Evolutionary conservation across 2,888 invertebrate species (phyloP), one percentile per base, ranked within the genome.

Genomic region (Nomada lathburiana): DNA sequence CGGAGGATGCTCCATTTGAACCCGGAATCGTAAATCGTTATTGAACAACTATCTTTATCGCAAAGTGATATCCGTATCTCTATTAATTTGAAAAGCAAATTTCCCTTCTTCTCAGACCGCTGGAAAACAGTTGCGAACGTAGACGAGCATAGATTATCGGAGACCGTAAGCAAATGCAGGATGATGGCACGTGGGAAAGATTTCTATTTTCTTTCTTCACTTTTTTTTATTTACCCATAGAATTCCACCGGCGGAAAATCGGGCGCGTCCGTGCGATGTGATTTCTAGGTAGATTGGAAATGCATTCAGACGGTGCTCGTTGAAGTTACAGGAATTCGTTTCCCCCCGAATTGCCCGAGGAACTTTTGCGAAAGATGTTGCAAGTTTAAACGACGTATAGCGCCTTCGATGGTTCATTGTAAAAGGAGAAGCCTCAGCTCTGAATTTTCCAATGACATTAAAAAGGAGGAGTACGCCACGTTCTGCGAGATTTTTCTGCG

Each of bases 271-370:
- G 53, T 68, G 36, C 74, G 57, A 76, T 63, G 69, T 70, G 82
- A 87, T 87, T 85, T 77, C 73, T 62, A 73, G 55, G 50, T 36
- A 72, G 70, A 82, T 86, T 72, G 84, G 72, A 72, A 82, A 84
- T 57, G 72, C 87, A 80, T 85, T 80, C 73, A 52, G 78, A 74
- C 50, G 67, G 72, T 29, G 68, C 47, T 57, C 63, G 67, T 52
- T 53, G 47, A 82, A 81, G 76, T 82, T 76, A 60, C 82, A 65
- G 72, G 60, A 72, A 82, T 82, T 76, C 82, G 82, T 72, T 81
- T 69, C 53, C 72, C 59, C 36, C 44, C 76, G 71, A 76, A 81
- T 76, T 13, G 82, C 67, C 55, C 16, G 26, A 23, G 36, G 47
- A 76, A 81, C 71, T 36, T 82, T 81, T 81, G 57, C 62, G 50